Evolutionary conservation across 1,140 invertebrate species (phyloP), one percentile per base, ranked within the genome.

Genomic region (Drosophila busckii): DNA sequence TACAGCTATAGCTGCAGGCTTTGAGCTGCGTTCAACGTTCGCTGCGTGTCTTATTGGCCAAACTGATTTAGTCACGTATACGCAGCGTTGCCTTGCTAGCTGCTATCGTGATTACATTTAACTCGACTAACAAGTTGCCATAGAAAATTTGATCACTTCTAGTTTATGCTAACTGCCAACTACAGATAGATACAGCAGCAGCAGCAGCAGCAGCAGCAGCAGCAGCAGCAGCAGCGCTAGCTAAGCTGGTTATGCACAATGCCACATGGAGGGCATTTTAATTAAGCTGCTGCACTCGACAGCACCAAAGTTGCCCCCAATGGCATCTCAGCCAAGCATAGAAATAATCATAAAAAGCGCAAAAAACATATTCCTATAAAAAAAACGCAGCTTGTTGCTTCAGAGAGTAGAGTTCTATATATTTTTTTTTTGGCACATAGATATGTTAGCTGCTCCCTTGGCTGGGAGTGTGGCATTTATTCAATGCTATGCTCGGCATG

Each of bases 41-140:
- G 29, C 52, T 73, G 32, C 75, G 75, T 82, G 75, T 82, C 70
- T 75, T 82, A 82, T 82, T 82, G 69, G 75, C 48, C 66, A 82
- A 82, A 63, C 69, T 70, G 75, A 82, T 82, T 82, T 82, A 82
- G 75, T 82, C 75, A 82, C 75, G 75, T 82, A 75, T 82, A 60
- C 64, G 50, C 66, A 65, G 44, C 64, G 65, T 59, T 64, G 50
- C 34, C 54, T 54, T 66, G 63, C 58, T 67, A 70, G 60, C 70
- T 49, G 15, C n/a, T 38, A 56, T 48, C 35, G 38, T 58, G 53
- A 62, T 62, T 62, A 58, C 53, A 58, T 58, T 48, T 34, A 49
- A 22, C 35, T 62, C 19, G 12, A 20, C 61, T 61, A 65, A 61
- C 61, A 65, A 65, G 61, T 65, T 61, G 56, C 48, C 29, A 55